These are phyloP conservation scores for Macrocentrus cingulum DNA, from an alignment of 1,140 invertebrate species.

Conservation along the genomic window DNA sequence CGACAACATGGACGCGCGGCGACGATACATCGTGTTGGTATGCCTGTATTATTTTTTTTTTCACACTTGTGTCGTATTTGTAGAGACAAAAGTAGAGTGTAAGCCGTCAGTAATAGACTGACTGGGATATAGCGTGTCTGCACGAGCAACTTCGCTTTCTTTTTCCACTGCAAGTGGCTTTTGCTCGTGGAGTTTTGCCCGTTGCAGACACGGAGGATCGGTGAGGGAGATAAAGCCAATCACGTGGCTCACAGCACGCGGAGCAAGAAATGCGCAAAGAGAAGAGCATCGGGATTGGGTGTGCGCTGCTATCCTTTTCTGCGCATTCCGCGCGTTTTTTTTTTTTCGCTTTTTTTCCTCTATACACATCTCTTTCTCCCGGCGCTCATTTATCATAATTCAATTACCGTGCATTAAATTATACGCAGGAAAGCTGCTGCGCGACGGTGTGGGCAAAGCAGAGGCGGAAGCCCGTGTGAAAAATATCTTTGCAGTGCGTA, in stretches of 20 bases:
- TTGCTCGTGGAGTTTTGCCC: neutral
- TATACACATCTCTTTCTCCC: too few relatives aligned
- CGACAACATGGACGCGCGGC: too few relatives aligned
- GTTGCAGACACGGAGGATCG: neutral
- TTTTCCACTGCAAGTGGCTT: conserved; percentile 19
- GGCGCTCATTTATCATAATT: too few relatives aligned
- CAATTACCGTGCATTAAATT: too few relatives aligned
- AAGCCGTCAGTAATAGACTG: neutral
- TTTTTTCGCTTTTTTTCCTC: too few relatives aligned
- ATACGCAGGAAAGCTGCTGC: too few relatives aligned
- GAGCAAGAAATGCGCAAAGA: conserved; percentile 6
- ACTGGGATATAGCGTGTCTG: conserved; percentile 1
- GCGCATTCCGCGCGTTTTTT: neutral
- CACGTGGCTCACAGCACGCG: conserved; percentile 11
- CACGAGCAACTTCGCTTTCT: conserved; percentile 26
- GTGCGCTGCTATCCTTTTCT: conserved; percentile 15
- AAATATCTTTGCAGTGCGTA: too few relatives aligned
- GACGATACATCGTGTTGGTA: conserved; percentile 10
- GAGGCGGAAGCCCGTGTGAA: too few relatives aligned
- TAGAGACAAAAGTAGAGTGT: too few relatives aligned
- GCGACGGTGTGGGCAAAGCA: too few relatives aligned
- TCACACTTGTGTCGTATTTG: too few relatives aligned
- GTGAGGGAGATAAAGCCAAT: neutral
- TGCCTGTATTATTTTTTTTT: neutral
- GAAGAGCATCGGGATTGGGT: conserved; percentile 9